phyloP scores from a whole-genome alignment of 2,797 vertebrate genomes.

The Rallus crepitans region DNA sequence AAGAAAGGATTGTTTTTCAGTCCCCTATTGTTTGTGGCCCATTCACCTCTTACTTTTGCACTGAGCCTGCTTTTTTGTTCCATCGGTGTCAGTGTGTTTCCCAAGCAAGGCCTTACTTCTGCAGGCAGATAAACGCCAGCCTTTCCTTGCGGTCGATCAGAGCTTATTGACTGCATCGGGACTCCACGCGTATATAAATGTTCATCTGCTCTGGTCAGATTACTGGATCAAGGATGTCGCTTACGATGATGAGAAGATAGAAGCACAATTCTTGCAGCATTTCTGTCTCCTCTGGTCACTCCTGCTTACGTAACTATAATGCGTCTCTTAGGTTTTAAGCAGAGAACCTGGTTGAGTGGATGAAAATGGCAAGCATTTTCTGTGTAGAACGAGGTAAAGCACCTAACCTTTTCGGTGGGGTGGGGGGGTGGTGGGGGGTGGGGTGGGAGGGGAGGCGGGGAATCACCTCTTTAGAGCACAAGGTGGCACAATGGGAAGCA shows the following conservation, averaged over 20 bases:
- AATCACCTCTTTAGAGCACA: neutral
- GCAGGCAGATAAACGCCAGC: neutral
- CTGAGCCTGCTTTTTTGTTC: slow-evolving; percentile 48
- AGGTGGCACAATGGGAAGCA: neutral
- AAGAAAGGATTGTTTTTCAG: slow-evolving; percentile 5
- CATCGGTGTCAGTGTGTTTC: neutral
- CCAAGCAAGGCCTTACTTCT: slow-evolving; percentile 3
- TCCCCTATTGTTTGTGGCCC: slow-evolving; percentile 25
- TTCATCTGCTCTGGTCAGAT: neutral
- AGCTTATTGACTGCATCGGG: neutral
- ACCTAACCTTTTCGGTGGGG: neutral
- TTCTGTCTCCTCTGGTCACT: neutral
- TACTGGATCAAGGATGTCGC: neutral
- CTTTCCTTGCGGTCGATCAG: neutral
- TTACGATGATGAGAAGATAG: neutral
- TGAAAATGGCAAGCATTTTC: neutral
- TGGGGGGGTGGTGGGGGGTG: neutral
- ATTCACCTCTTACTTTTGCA: slow-evolving; percentile 49
- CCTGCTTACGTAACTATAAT: neutral
- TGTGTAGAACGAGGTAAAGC: neutral
- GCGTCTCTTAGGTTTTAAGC: neutral
- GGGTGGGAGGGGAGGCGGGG: neutral
- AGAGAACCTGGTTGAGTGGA: neutral
- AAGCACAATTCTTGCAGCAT: neutral
- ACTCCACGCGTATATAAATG: neutral